Evolutionary conservation across 2,113 vertebrate species (phyloP), one percentile per base, ranked within the genome.

Genomic region (Junco hyemalis): DNA sequence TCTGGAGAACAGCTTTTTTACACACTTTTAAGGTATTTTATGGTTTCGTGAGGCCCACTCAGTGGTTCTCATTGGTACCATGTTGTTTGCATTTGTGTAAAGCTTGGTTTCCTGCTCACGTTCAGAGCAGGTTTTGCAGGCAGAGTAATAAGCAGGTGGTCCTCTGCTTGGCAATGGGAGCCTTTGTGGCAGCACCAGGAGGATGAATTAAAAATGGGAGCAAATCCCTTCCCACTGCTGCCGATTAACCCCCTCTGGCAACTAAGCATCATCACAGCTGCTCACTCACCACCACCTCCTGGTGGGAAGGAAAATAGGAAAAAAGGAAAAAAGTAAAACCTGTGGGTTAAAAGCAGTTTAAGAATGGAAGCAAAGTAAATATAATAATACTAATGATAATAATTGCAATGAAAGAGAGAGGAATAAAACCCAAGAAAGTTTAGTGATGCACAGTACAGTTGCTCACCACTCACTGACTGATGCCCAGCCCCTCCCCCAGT

Each of bases 181-280:
- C 0, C 0, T 69, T 47, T 31, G 15, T 3, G 2, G 71, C 48
- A 80, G 33, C 3, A 5, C 14, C 26, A n/a, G 23, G 9, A 83
- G 42, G 3, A 24, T 56, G 45, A 77, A 61, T 44, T 60, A 3
- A 56, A 51, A 48, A 40, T 38, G 20, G 33, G 25, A 88, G 40
- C 0, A 8, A 79, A 61, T 71, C 13, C 28, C 24, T 20, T 90
- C 16, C 57, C 29, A 14, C 25, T 56, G 26, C 48, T 56, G 35
- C 23, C 29, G 35, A 56, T 69, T 77, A 63, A 56, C 48, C 14
- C 25, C 25, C 4, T 35, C 63, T 76, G 40, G 56, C 63, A 56
- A 14, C 14, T 31, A 33, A 63, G 63, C n/a, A 54, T n/a, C 31
- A 82, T 61, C 42, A 36, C 31, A 83, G 56, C 56, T 83, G 35